phyloP scores from a whole-genome alignment of 1,140 invertebrate genomes.

The Periplaneta americana region DNA sequence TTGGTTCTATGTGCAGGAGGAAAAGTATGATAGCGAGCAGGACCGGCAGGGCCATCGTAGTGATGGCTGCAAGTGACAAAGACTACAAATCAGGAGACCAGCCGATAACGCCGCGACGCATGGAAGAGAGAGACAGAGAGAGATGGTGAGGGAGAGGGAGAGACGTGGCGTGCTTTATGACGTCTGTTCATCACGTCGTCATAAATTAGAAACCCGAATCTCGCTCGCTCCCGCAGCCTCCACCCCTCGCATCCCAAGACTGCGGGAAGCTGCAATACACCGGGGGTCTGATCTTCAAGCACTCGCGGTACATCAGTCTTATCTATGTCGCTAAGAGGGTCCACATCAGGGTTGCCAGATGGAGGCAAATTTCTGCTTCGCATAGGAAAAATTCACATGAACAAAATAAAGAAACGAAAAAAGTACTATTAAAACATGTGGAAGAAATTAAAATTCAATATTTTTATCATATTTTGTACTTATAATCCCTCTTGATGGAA shows the following conservation, averaged over 20 bases:
- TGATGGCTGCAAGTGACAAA: constrained; percentile 27
- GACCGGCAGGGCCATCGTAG: background rate
- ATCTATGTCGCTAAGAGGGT: too few relatives aligned
- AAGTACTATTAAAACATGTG: too few relatives aligned
- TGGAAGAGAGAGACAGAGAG: background rate
- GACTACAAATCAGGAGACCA: constrained; percentile 27
- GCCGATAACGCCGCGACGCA: constrained; percentile 22
- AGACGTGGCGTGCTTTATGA: constrained; percentile 29
- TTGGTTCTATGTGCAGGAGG: background rate
- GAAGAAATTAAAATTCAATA: too few relatives aligned
- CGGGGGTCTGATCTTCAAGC: too few relatives aligned
- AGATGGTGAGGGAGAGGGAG: background rate
- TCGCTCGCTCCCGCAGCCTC: constrained; percentile 9
- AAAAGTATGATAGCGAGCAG: background rate
- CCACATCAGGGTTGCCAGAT: too few relatives aligned
- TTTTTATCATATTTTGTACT: too few relatives aligned
- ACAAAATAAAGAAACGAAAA: too few relatives aligned
- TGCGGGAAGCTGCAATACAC: too few relatives aligned
- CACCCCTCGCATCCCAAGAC: background rate
- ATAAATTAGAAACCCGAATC: constrained; percentile 33
- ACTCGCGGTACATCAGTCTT: too few relatives aligned
- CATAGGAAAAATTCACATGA: too few relatives aligned
- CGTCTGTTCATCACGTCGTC: constrained; percentile 31
- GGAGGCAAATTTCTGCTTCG: too few relatives aligned
- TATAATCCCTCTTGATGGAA: too few relatives aligned